A percentile compares a stretch with the other conserved stretches of the same genome.
Evolutionary conservation across 2,113 vertebrate genomes (phyloP).

Genomic region (Toxotes jaculatrix): DNA sequence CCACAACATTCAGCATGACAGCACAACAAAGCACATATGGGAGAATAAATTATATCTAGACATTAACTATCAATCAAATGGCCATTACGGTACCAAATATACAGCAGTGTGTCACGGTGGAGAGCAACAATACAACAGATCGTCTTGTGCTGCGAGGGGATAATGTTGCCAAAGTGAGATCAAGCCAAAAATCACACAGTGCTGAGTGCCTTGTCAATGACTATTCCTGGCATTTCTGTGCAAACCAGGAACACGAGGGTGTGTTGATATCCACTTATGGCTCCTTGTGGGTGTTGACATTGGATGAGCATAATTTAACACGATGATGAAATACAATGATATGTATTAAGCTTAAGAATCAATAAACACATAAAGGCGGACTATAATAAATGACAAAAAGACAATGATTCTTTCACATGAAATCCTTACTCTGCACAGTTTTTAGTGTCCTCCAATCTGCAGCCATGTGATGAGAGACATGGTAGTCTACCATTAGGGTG

Average conservation of each 20-base stretch:
- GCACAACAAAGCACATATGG: background rate
- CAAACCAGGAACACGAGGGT: background rate
- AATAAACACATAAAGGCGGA: background rate
- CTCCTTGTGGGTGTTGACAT: background rate
- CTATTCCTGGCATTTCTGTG: background rate
- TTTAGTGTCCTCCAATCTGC: conserved; percentile 28
- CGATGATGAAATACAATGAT: background rate
- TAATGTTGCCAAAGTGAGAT: conserved; percentile 13
- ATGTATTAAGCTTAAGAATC: conserved; percentile 4
- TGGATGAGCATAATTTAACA: conserved; percentile 12
- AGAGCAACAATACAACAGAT: conserved; percentile 4
- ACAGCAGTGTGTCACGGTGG: background rate
- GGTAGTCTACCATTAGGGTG: conserved; percentile 58
- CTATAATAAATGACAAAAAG: background rate
- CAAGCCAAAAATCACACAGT: conserved; percentile 16
- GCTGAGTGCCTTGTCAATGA: conserved; percentile 18
- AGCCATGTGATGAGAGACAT: conserved; percentile 53
- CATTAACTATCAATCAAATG: conserved; percentile 4
- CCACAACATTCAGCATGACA: background rate
- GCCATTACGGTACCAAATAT: background rate
- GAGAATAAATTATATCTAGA: conserved; percentile 12
- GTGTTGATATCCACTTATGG: background rate
- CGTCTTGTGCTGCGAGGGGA: background rate
- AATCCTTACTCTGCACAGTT: background rate
- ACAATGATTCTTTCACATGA: background rate